Evolutionary conservation across 1,140 invertebrate species (phyloP).

Genomic region (Brachionus rotundiformis): DNA sequence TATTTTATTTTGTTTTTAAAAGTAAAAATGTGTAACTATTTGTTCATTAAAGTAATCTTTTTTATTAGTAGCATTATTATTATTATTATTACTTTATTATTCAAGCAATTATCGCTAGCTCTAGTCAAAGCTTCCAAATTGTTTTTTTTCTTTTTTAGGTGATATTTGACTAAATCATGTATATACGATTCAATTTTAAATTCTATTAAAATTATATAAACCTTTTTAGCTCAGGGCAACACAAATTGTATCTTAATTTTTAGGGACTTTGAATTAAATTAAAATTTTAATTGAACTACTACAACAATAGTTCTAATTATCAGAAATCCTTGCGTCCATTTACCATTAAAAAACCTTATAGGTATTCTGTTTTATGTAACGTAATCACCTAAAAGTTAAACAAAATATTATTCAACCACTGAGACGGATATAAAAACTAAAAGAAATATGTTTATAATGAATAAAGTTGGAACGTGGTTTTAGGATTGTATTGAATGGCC

Average conservation of each 20-base stretch:
- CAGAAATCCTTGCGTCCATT: conserved; percentile 4
- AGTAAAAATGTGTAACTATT: background rate
- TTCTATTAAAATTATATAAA: background rate
- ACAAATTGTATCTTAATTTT: conserved; percentile 11
- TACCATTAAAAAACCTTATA: background rate
- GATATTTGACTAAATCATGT: conserved; percentile 15
- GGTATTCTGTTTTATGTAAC: background rate
- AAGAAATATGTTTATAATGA: background rate
- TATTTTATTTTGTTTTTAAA: background rate
- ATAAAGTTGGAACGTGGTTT: background rate
- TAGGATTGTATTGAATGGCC: background rate
- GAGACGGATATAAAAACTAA: conserved; percentile 8
- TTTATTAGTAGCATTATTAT: background rate
- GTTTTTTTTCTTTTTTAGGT: background rate
- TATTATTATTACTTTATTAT: too few relatives aligned
- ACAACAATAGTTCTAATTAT: background rate
- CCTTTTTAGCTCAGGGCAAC: background rate
- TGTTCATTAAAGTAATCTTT: background rate
- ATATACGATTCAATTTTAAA: background rate
- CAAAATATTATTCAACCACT: conserved; percentile 14
- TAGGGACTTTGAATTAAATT: background rate
- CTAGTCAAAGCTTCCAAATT: background rate
- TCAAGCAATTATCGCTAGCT: background rate
- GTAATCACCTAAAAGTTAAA: background rate
- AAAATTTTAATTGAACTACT: background rate